Conservation (phyloP, 2,113 vertebrate genomes). For the Elephantulus edwardii region DNA sequence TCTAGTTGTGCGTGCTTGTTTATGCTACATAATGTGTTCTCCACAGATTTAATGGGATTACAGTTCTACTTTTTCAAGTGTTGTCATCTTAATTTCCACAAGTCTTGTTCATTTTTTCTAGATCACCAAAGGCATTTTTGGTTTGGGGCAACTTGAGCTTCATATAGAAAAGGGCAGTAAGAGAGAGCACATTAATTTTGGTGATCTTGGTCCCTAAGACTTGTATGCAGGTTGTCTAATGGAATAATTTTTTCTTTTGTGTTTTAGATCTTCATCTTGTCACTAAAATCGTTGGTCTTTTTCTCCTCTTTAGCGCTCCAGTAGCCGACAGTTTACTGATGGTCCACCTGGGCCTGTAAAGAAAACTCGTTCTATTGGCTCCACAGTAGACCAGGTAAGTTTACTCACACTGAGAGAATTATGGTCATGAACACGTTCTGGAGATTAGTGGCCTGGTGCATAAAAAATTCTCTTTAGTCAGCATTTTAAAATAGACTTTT, state of each 20-base stretch:
- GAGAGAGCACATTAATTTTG: constrained; percentile 19
- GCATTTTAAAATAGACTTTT: neutral
- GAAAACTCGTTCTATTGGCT: constrained; percentile 91
- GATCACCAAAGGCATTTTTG: constrained; percentile 51
- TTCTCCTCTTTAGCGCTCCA: constrained; percentile 87
- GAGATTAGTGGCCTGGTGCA: neutral
- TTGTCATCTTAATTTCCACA: constrained; percentile 62
- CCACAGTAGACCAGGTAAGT: constrained; percentile 87
- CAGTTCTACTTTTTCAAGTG: constrained; percentile 52
- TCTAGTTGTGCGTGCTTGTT: constrained; percentile 52
- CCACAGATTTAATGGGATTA: constrained; percentile 65
- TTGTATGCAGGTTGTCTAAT: constrained; percentile 13
- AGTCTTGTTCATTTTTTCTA: constrained; percentile 50
- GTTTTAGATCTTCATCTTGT: constrained; percentile 35
- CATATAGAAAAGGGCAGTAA: constrained; percentile 1
- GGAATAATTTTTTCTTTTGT: constrained; percentile 44
- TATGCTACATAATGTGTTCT: constrained; percentile 61
- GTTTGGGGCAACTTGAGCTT: constrained; percentile 38
- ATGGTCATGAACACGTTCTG: neutral
- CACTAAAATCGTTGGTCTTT: constrained; percentile 42
- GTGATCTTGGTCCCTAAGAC: neutral
- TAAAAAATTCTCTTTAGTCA: constrained; percentile 31
- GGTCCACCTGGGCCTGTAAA: constrained; percentile 91
- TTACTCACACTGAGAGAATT: constrained; percentile 29
- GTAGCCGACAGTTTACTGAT: constrained; percentile 89